Conservation (phyloP, 2,797 vertebrate species). For the Galago senegalensis region DNA sequence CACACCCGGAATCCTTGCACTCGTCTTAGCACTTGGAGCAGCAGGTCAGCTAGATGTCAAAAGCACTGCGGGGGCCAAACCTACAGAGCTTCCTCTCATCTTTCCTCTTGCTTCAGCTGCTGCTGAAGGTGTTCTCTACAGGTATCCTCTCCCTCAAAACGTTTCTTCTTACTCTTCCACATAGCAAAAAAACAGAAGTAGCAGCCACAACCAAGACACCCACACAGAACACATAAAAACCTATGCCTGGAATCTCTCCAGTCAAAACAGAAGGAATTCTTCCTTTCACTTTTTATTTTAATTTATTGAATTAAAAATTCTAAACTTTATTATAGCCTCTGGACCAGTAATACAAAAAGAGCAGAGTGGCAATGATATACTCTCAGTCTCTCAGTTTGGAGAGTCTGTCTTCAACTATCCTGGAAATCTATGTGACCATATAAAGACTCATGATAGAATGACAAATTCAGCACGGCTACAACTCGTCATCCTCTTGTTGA, state of each 20-base stretch:
- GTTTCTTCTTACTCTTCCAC: neutral
- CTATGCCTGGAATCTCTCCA: neutral
- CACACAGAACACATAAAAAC: neutral
- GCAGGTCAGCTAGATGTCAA: neutral
- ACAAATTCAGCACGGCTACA: neutral
- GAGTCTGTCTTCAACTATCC: neutral
- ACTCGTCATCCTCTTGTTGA: constrained; percentile 15
- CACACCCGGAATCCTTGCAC: neutral
- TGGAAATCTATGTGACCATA: neutral
- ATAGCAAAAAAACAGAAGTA: neutral
- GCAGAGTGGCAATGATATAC: neutral
- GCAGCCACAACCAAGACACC: neutral
- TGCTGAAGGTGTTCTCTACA: neutral
- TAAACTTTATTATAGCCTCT: neutral
- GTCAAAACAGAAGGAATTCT: neutral
- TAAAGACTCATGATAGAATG: neutral
- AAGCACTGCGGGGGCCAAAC: neutral
- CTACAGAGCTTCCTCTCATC: neutral
- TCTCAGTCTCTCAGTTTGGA: neutral
- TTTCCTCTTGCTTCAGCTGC: neutral
- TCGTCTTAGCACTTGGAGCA: neutral
- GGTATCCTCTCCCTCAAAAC: neutral
- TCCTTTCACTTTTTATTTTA: constrained; percentile 33
- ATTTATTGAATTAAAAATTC: constrained; percentile 44
- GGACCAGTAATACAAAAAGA: neutral